phyloP scores from a whole-genome alignment of 2,888 invertebrate species.

The Carabus problematicus region DNA sequence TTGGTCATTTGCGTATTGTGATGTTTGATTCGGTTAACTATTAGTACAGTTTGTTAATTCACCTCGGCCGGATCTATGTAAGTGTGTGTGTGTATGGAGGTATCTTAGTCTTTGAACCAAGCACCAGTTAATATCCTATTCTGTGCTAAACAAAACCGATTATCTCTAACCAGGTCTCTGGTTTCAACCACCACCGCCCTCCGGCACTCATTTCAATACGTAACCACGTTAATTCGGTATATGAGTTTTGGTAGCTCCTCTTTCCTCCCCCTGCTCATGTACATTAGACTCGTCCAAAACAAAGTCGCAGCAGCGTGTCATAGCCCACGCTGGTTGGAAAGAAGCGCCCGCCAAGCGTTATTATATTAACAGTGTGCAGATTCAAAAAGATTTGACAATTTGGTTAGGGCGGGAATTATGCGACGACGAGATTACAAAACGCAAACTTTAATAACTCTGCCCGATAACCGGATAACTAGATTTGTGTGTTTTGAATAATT shows the following conservation, averaged over 20 bases:
- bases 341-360: slow-evolving; percentile 35
- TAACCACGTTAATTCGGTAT: slow-evolving; percentile 56
- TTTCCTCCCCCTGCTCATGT: slow-evolving; percentile 17
- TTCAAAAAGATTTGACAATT: slow-evolving; percentile 41
- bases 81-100: too few relatives aligned
- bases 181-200: slow-evolving; percentile 51
- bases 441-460: too few relatives aligned
- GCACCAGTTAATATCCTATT: slow-evolving; percentile 56
- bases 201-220: slow-evolving; percentile 57
- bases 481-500: slow-evolving; percentile 19
- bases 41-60: too few relatives aligned
- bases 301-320: too few relatives aligned
- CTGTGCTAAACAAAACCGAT: slow-evolving; percentile 56
- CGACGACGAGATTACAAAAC: too few relatives aligned
- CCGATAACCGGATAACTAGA: too few relatives aligned
- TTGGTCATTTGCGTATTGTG: too few relatives aligned
- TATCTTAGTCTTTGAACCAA: background rate
- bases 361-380: slow-evolving; percentile 36
- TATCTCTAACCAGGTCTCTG: slow-evolving; percentile 55
- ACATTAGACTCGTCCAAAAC: slow-evolving; percentile 10
- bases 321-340: slow-evolving; percentile 14
- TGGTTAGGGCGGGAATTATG: slow-evolving; percentile 27
- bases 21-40: too few relatives aligned
- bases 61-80: too few relatives aligned
- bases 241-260: slow-evolving; percentile 55